Evolutionary conservation across 2,888 invertebrate genomes (phyloP), one percentile per base, ranked within the genome.

Genomic region (Drosophila neonasuta): DNA sequence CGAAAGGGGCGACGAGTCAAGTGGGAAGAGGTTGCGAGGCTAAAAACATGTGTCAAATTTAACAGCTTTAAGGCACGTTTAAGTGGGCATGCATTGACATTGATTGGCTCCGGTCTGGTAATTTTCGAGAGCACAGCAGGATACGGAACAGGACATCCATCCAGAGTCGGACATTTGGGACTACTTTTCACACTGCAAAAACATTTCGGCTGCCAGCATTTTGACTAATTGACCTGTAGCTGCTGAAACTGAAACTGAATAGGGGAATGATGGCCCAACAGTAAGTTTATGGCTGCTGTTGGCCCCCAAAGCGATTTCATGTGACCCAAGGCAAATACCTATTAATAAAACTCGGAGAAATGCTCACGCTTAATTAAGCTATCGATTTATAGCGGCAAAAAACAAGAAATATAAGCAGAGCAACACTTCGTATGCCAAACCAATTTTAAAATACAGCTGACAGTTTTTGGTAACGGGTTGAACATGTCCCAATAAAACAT

Each of bases 301-400:
- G 42, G 54, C 41, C 52, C 36, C 51, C 58, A 56, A 71, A 71
- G 68, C 67, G 36, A 39, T 72, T 58, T 7, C 59, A 24, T 57
- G 60, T 34, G 20, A 63, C 45, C 82, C 82, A 75, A 85, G 76
- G 85, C 82, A 73, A 58, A 54, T 58, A 75, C 80, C 87, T 87
- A 84, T 84, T 86, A 84, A 84, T 84, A 84, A 70, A 74, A 68
- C 65, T 46, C 70, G 24, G 71, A 72, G 71, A 86, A 64, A 77
- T 70, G 74, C 76, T 76, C 58, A 84, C 83, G 84, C 86, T 84
- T 87, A 87, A 84, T 84, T 84, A 84, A 83, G 69, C 84, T 86
- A 84, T 84, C 88, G 83, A 84, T 84, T 84, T 68, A 68, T 79
- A 52, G 58, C 51, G 51, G 56, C 30, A 61, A 59, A 81, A 70